phyloP scores from a whole-genome alignment of 23 tunicate genomes.

The Styela plicata region DNA sequence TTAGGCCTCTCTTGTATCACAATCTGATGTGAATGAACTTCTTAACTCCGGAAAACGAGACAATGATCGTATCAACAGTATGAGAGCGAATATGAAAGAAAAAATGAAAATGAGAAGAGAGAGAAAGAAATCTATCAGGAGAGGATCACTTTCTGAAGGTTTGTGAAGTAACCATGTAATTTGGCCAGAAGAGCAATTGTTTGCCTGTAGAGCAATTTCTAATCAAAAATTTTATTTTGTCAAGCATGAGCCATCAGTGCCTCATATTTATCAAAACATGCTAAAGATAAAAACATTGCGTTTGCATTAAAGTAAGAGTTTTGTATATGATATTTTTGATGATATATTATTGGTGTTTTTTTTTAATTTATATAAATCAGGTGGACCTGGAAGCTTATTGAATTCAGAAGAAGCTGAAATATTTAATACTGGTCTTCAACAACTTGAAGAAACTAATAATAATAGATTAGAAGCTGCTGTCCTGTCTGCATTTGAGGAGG shows the following conservation, averaged over 20 bases:
- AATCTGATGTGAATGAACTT: conserved; percentile 34
- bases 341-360: no score
- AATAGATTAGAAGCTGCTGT: conserved; percentile 48
- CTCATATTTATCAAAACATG: no score
- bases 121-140: conserved; percentile 47
- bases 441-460: conserved; percentile 25
- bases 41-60: conserved; percentile 26
- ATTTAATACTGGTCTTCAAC: conserved; percentile 42
- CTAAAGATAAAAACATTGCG: no score
- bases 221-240: no score
- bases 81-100: conserved; percentile 80
- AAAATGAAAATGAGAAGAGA: conserved; percentile 72
- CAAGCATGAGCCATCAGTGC: no score
- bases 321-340: no score
- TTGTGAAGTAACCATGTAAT: no score
- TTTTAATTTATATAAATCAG: no score
- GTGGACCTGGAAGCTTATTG: background rate
- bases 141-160: conserved; percentile 45
- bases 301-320: no score
- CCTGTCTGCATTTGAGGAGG: conserved; percentile 52
- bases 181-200: no score
- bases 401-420: conserved; percentile 38
- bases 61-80: conserved; percentile 32
- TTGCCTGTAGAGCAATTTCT: no score
- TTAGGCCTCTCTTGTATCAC: conserved; percentile 53